Evolutionary conservation across 2,113 vertebrate genomes (phyloP), one percentile per base, ranked within the genome.

Genomic region (Synchiropus splendidus): DNA sequence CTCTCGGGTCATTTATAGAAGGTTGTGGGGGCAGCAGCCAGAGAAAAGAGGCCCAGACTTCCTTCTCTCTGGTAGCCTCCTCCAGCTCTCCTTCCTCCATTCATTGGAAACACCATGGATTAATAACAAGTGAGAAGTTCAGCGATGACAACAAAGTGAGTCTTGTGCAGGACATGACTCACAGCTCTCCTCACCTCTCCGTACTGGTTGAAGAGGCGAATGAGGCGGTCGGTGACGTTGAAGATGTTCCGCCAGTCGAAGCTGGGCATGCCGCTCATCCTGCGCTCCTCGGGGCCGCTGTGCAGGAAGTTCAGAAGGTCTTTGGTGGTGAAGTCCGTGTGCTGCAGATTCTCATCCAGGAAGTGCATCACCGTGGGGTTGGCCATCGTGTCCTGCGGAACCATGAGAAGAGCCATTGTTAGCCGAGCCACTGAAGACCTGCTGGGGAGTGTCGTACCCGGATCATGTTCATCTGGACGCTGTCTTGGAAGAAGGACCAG

Each of bases 401-500:
- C 11, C 27, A 31, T 16, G 5, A 42, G 13, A 16, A 16, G 14
- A 16, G 14, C n/a, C 16, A 15, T 37, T 6, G 16, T 13, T 2
- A 37, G 12, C 12, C 6, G 2, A 13, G 6, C 2, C 12, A 2
- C 6, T 6, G 13, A n/a, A 14, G 35, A n/a, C 13, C 8, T 34
- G 33, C 5, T 34, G 33, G n/a, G 35, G 4, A 35, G 13, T 8
- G 21, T 39, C 72, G 3, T 88, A 97, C 95, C 73, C 92, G 83
- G 61, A 98, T 89, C 83, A 93, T 87, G 55, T 89, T 88, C 88
- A 97, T 96, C 78, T 94, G 93, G 16, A 90, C 68, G 18, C 90
- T 89, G 73, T 44, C 79, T 37, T 94, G 82, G 60, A 99, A 89
- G 75, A 97, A 98, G 54, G 83, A 36, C 91, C 90, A 91, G 48